Evolutionary conservation across 2,888 invertebrate genomes (phyloP).

Genomic region (Odontocerum albicorne): DNA sequence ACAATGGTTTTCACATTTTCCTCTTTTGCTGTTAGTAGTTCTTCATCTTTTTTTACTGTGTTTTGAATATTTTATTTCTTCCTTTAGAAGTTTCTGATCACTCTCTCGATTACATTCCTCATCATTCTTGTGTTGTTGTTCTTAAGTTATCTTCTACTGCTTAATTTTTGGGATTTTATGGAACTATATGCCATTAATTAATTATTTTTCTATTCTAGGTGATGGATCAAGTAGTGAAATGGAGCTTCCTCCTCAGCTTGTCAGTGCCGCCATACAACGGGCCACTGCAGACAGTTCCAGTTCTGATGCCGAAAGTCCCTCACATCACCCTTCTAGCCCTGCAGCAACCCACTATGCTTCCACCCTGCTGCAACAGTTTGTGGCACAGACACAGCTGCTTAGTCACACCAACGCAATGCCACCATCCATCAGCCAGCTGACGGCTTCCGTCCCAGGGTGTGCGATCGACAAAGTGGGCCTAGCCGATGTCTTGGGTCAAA

Average conservation of each 20-base stretch:
- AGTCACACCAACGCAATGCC: slow-evolving; percentile 54
- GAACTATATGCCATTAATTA: no score
- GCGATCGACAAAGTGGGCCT: slow-evolving; percentile 44
- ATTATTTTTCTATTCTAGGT: background rate
- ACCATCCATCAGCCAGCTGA: slow-evolving; percentile 42
- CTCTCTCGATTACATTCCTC: no score
- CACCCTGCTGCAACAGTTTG: slow-evolving; percentile 77
- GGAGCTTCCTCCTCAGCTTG: slow-evolving; percentile 72
- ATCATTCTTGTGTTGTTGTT: no score
- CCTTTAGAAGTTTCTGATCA: no score
- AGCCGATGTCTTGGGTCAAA: slow-evolving; percentile 50
- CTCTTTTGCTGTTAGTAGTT: no score
- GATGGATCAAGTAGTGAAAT: slow-evolving; percentile 73
- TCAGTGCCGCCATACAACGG: slow-evolving; percentile 76
- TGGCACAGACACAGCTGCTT: slow-evolving; percentile 74
- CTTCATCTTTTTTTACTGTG: no score
- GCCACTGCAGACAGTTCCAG: slow-evolving; percentile 69
- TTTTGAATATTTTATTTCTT: no score
- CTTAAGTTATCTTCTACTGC: no score
- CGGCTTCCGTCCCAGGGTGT: slow-evolving; percentile 44
- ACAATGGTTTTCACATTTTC: no score
- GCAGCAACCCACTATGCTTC: slow-evolving; percentile 69
- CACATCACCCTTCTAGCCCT: slow-evolving; percentile 57
- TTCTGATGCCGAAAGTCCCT: slow-evolving; percentile 68
- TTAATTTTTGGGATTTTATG: no score